Percentiles rank a stretch among this genome's conserved stretches.
Evolutionary conservation across 2,888 invertebrate species (phyloP).

Genomic region (Nephrocerus scutellatus): DNA sequence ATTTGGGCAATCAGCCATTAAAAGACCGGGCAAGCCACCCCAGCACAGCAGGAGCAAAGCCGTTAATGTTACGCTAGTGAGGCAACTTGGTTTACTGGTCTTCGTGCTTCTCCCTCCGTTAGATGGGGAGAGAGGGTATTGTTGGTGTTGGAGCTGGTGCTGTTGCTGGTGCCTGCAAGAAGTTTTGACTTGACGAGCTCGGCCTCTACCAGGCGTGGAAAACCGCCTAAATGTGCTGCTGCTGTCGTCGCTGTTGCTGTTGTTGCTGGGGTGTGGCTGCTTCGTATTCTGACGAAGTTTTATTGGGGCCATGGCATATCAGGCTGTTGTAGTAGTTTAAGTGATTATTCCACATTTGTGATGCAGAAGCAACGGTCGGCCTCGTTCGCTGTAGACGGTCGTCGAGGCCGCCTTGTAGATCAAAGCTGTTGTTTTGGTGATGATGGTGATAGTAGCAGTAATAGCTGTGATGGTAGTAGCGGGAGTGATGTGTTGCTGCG

Average conservation of each 20-base stretch:
- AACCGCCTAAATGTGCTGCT: not conserved
- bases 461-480: too few relatives aligned
- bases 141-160: constrained; percentile 6
- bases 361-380: constrained; percentile 16
- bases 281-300: constrained; percentile 18
- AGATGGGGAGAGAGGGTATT: constrained; percentile 22
- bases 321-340: constrained; percentile 26
- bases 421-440: constrained; percentile 2
- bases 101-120: constrained; percentile 16
- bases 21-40: constrained; percentile 31
- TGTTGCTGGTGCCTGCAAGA: constrained; percentile 12
- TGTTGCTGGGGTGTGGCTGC: constrained; percentile 9
- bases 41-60: constrained; percentile 37
- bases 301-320: constrained; percentile 36
- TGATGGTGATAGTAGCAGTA: too few relatives aligned
- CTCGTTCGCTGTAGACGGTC: constrained; percentile 14
- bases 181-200: too few relatives aligned
- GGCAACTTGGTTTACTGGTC: constrained; percentile 21
- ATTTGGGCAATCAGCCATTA: constrained; percentile 60
- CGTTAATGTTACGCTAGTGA: constrained; percentile 20
- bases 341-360: constrained; percentile 32
- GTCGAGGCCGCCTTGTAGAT: constrained; percentile 3
- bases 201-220: too few relatives aligned
- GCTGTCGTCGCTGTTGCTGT: constrained; percentile 10
- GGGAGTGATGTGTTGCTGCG: too few relatives aligned